Evolutionary conservation across 2,113 vertebrate genomes (phyloP).

Genomic region (Rhadina sibilatrix): DNA sequence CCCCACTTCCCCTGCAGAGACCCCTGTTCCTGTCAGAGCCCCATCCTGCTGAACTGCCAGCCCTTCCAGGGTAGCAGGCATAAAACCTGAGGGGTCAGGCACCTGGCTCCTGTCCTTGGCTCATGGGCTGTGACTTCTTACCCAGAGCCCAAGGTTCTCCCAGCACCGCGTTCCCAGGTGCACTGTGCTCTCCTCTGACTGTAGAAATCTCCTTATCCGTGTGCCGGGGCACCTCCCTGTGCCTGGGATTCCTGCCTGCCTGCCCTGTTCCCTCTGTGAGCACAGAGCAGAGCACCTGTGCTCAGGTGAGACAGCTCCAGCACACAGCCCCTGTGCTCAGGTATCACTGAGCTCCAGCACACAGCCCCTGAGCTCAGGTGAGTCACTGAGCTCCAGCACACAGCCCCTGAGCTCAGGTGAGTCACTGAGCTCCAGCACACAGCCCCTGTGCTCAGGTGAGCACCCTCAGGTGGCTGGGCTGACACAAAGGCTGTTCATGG

Average conservation of each 20-base stretch:
- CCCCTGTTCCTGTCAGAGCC: neutral
- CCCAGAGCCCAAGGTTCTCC: accelerated
- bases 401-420: no score
- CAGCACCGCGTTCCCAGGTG: accelerated
- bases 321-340: neutral
- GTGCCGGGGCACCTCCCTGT: accelerated
- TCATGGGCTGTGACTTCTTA: neutral
- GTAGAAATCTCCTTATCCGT: neutral
- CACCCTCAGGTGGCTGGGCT: neutral
- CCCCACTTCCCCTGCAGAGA: accelerated
- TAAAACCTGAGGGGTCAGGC: neutral
- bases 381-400: no score
- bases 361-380: no score
- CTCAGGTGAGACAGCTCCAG: neutral
- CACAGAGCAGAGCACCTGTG: neutral
- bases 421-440: neutral
- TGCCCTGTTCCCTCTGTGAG: neutral
- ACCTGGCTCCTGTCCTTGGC: accelerated
- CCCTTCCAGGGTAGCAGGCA: neutral
- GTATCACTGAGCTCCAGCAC: no score
- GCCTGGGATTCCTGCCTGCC: neutral
- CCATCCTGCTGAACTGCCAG: accelerated
- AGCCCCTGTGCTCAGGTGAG: no score
- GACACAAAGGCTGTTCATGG: neutral
- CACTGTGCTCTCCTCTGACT: neutral